A percentile compares a stretch with the other conserved stretches of the same genome.
phyloP scores from a whole-genome alignment of 2,797 vertebrate species.

The Cynodonichthys magdalenae region DNA sequence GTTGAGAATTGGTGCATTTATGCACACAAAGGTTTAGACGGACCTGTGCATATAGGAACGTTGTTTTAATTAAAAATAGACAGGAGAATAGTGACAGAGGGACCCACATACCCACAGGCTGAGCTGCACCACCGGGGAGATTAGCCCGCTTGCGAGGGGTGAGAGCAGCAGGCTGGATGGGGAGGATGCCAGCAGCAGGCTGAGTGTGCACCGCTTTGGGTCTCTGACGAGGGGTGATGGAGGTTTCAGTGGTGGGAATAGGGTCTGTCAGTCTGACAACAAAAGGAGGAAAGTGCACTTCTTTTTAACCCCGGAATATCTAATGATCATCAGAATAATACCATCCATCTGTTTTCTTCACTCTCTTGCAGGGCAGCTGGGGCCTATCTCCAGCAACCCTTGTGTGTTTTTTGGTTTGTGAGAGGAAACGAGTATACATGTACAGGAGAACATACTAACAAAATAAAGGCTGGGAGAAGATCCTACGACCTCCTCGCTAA shows the following conservation, averaged over 20 bases:
- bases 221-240: constrained; percentile 96
- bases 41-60: constrained; percentile 1
- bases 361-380: no score
- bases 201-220: constrained; percentile 96
- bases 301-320: constrained; percentile 49
- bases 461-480: no score
- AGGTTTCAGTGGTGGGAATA: constrained; percentile 96
- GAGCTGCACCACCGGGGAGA: constrained; percentile 77
- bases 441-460: no score
- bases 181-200: constrained; percentile 88
- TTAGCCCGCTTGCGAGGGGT: constrained; percentile 94
- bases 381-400: no score
- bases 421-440: no score
- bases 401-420: no score
- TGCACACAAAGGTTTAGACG: constrained; percentile 29
- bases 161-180: constrained; percentile 94
- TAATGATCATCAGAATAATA: constrained; percentile 43
- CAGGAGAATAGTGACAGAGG: constrained; percentile 10
- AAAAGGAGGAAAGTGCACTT: constrained; percentile 30
- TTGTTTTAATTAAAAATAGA: constrained; percentile 29
- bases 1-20: constrained; percentile 15
- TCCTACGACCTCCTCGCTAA: no score
- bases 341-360: not conserved
- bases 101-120: constrained; percentile 82
- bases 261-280: constrained; percentile 91